Evolutionary conservation across 1,140 invertebrate species (phyloP), one percentile per base, ranked within the genome.

Genomic region (Drosophila littoralis): DNA sequence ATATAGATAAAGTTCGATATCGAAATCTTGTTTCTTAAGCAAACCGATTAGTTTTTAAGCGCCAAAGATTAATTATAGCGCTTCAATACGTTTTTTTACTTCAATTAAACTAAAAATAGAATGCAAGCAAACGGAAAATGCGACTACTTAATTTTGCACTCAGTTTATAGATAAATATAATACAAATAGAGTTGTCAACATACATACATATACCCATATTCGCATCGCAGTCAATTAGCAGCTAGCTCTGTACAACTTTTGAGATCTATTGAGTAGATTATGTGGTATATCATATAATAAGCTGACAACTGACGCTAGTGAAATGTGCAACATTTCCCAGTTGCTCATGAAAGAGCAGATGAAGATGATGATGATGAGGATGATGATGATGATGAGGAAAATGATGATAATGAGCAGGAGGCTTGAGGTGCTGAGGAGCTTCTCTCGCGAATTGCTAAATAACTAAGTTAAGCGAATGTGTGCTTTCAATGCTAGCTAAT

Each of bases 401-500:
- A 12, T 33, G 50, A 35, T 50, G 17, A 52, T 52, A 35, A 46
- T 46, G 12, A 28, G 35, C 38, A 33, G 4, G 36, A 9, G 17
- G 61, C 36, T 60, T 36, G 28, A 60, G 58, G 43, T 32, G 43
- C 55, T 28, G 3, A 28, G 22, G 40, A 42, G 55, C 32, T 72
- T 22, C 52, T 42, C 36, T 35, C 12, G 40, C 35, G 59, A 10
- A 64, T 64, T 70, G 59, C n/a, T 50, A 46, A 45, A 54, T 45
- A 46, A 43, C 10, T 40, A 7, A 54, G 22, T 28, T 28, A 46
- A 43, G 10, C 57, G 8, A 54, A 67, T 52, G 61, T 32, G 15
- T 52, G 48, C 6, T n/a, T 66, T n/a, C 63, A 55, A 12, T 67
- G 58, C 33, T 48, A 73, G 54, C 55, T 73, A 68, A 73, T 73